Conservation (phyloP, 2,113 vertebrate genomes). For the Phyllostomus discolor region DNA sequence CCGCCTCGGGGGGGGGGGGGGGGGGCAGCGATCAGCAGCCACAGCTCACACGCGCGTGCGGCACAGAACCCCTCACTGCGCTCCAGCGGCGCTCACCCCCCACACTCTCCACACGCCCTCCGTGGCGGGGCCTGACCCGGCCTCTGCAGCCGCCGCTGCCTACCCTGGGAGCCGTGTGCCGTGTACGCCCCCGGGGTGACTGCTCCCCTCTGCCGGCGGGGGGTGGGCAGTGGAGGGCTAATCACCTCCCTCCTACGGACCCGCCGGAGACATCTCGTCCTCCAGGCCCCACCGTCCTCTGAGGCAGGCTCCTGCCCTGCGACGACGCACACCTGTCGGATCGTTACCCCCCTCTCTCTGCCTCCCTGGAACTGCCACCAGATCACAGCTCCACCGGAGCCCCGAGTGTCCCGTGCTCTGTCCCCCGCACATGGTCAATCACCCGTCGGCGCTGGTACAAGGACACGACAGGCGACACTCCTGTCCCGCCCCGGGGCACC, state of each 20-base stretch:
- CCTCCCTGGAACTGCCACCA: background rate
- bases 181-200: fast-evolving
- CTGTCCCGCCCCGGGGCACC: background rate
- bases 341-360: no score
- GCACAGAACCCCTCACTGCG: fast-evolving
- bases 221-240: no score
- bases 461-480: background rate
- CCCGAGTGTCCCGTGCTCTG: background rate
- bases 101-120: background rate
- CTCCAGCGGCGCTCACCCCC: fast-evolving
- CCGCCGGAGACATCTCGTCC: background rate
- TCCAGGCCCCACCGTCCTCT: fast-evolving
- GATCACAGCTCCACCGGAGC: background rate
- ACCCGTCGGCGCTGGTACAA: background rate
- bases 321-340: background rate
- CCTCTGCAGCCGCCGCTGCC: background rate
- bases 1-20: no score
- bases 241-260: background rate
- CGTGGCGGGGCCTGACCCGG: fast-evolving
- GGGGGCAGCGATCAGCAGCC: no score
- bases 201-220: background rate
- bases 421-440: background rate
- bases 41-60: fast-evolving
- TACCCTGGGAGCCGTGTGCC: fast-evolving
- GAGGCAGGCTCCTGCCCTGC: background rate